phyloP scores from a whole-genome alignment of 2,797 vertebrate species.

The Synaphobranchus kaupii region DNA sequence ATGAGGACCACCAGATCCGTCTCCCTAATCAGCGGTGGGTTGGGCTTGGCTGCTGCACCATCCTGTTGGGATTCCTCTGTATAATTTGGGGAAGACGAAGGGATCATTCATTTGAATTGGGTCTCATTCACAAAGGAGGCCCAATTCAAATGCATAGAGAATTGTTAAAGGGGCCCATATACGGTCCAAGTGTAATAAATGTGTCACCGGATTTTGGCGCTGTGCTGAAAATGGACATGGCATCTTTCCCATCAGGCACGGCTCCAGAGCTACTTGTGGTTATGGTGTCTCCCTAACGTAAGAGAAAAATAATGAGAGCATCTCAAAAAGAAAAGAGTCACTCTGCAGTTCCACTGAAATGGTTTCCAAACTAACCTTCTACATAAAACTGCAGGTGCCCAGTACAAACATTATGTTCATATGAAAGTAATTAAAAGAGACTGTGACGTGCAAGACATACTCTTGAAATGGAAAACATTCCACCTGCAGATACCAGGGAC shows the following conservation, averaged over 20 bases:
- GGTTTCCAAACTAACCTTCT: not conserved
- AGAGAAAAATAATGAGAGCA: constrained; percentile 13
- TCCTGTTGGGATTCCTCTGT: constrained; percentile 82
- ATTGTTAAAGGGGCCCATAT: not conserved
- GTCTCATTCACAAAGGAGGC: too few relatives aligned
- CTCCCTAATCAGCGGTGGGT: constrained; percentile 91
- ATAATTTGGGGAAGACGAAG: not conserved
- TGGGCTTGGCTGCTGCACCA: constrained; percentile 78
- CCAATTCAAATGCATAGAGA: not conserved
- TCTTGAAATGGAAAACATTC: not conserved
- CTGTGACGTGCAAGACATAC: too few relatives aligned
- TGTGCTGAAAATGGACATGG: constrained; percentile 98
- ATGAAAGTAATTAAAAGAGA: too few relatives aligned
- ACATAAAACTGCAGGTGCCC: not conserved
- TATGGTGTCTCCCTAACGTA: constrained; percentile 85
- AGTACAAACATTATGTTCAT: not conserved
- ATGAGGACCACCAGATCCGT: constrained; percentile 93
- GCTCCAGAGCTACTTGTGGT: constrained; percentile 77
- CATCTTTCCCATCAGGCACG: constrained; percentile 93
- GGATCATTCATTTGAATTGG: not conserved
- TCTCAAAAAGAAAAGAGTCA: too few relatives aligned
- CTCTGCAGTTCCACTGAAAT: not conserved
- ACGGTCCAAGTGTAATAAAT: too few relatives aligned
- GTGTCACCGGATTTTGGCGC: constrained; percentile 87
- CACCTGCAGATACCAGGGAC: not conserved